Evolutionary conservation across 2,888 invertebrate genomes (phyloP).

Genomic region (Bombylius major): DNA sequence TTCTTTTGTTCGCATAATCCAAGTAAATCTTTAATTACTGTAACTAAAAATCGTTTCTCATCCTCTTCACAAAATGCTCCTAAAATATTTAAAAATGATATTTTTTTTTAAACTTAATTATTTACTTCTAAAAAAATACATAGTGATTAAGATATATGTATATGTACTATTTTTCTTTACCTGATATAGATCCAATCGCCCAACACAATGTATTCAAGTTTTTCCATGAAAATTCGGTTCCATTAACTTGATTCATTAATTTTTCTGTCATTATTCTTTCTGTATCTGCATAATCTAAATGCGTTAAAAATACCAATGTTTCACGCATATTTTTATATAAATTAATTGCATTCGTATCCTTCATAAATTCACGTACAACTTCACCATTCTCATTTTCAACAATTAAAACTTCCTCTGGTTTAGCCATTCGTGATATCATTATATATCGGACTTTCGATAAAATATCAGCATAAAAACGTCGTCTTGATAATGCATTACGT

Average conservation of each 20-base stretch:
- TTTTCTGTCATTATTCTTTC: constrained; percentile 99
- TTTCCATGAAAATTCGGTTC: constrained; percentile 99
- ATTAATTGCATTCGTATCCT: constrained; percentile 98
- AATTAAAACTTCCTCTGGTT: constrained; percentile 97
- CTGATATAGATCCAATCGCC: constrained; percentile 99
- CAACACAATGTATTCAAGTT: constrained; percentile 98
- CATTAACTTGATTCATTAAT: constrained; percentile 94
- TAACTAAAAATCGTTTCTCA: constrained; percentile 96
- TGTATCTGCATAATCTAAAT: constrained; percentile 95
- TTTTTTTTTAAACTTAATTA: not conserved
- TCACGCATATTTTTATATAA: constrained; percentile 99
- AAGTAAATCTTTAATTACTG: constrained; percentile 94
- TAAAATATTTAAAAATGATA: constrained; percentile 11
- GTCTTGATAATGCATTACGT: constrained; percentile 40
- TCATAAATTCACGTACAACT: constrained; percentile 98
- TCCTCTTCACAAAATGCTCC: constrained; percentile 96
- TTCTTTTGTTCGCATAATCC: constrained; percentile 98
- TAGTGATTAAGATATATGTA: not conserved
- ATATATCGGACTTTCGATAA: constrained; percentile 83
- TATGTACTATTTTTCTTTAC: constrained; percentile 31
- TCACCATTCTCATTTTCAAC: constrained; percentile 99
- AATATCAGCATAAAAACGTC: constrained; percentile 65
- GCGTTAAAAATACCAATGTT: constrained; percentile 93
- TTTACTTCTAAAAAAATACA: too few species aligned
- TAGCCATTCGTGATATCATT: constrained; percentile 99